A percentile compares a stretch with the other conserved stretches of the same genome.
These are phyloP conservation scores for Xestobium rufovillosum DNA, from an alignment of 2,888 invertebrate species.

Conservation along the genomic window DNA sequence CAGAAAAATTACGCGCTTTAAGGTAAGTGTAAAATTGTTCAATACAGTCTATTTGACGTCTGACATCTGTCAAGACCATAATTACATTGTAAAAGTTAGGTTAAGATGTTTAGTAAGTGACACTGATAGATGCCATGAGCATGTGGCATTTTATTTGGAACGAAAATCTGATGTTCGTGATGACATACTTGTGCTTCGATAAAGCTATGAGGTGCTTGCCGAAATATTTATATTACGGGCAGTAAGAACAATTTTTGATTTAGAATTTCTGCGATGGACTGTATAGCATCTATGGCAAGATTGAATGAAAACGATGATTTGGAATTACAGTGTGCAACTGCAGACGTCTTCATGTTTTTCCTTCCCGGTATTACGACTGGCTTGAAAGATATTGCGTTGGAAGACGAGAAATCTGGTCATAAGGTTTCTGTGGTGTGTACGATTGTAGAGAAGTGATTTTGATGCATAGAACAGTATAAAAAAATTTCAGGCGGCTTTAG, in stretches of 20 bases:
- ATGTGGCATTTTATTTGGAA: too few relatives aligned
- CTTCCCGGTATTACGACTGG: slow-evolving; percentile 57
- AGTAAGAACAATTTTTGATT: slow-evolving; percentile 16
- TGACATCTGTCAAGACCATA: too few relatives aligned
- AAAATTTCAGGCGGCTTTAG: slow-evolving; percentile 41
- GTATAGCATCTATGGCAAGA: slow-evolving; percentile 56
- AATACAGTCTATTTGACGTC: background rate
- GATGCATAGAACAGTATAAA: background rate
- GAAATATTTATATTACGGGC: background rate
- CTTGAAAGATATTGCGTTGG: slow-evolving; percentile 51
- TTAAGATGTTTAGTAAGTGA: too few relatives aligned
- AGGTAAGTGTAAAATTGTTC: slow-evolving; percentile 44
- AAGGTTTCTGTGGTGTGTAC: slow-evolving; percentile 50
- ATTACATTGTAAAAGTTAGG: too few relatives aligned
- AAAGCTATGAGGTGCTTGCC: background rate
- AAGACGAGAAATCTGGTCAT: slow-evolving; percentile 54
- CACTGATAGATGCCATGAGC: too few relatives aligned
- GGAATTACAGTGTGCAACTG: slow-evolving; percentile 46
- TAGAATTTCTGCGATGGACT: slow-evolving; percentile 50
- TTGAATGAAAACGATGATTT: slow-evolving; percentile 51
- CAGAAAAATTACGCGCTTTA: slow-evolving; percentile 56
- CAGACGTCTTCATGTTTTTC: slow-evolving; percentile 53
- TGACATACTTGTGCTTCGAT: slow-evolving; percentile 3
- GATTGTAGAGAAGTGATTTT: background rate
- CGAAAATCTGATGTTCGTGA: too few relatives aligned